These are phyloP conservation scores for Myodes glareolus DNA, from an alignment of 2,113 vertebrate genomes.

Conservation along the genomic window DNA sequence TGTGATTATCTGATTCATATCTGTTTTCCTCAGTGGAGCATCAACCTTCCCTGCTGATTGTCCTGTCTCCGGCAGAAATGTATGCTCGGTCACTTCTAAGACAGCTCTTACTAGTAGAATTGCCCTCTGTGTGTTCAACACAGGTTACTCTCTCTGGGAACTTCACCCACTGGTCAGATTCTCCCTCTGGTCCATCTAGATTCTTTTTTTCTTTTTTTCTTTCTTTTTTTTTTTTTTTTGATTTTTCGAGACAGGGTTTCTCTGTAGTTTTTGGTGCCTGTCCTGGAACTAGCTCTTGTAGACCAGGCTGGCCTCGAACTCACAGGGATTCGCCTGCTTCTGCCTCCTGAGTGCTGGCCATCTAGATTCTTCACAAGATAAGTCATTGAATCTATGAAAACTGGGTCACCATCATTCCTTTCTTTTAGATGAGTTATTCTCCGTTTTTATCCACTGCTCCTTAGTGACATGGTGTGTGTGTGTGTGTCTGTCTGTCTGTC, in stretches of 20 bases:
- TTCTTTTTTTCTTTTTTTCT: too few relatives aligned
- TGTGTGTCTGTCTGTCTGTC: neutral
- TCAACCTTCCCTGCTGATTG: neutral
- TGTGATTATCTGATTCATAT: neutral
- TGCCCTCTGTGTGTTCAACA: neutral
- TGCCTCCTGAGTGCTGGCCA: too few relatives aligned
- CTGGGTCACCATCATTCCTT: neutral
- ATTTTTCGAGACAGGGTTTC: too few relatives aligned
- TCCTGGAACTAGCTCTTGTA: too few relatives aligned
- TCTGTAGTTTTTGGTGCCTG: too few relatives aligned
- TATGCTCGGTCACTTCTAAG: neutral
- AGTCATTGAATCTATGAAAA: neutral
- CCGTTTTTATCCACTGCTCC: neutral
- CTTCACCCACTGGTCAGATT: neutral
- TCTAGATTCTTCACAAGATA: neutral
- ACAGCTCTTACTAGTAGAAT: neutral
- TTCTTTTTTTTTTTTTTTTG: too few relatives aligned
- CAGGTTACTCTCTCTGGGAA: neutral
- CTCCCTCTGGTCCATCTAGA: neutral
- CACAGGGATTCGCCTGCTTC: too few relatives aligned
- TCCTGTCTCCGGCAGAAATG: neutral
- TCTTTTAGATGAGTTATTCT: neutral
- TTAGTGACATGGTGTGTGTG: neutral
- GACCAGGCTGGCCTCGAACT: too few relatives aligned
- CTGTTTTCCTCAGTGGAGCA: neutral